Conservation (phyloP, 2,113 vertebrate species). For the Mastomys coucha region DNA sequence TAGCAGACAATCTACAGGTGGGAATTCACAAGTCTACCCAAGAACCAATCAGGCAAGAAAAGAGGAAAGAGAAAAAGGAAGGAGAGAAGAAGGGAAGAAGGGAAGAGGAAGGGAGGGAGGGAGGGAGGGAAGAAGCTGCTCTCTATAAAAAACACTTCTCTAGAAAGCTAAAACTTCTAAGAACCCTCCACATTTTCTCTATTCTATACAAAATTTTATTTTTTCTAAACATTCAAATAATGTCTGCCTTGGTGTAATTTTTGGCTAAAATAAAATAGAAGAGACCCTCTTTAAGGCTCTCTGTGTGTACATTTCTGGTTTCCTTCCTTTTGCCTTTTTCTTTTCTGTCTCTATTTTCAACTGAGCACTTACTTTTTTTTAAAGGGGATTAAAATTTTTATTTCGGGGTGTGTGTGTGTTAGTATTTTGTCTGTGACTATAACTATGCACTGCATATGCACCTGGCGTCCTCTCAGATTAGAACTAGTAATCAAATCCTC, state of each 20-base stretch:
- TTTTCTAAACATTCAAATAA: slow-evolving; percentile 42
- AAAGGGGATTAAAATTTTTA: not conserved
- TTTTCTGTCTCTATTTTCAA: not conserved
- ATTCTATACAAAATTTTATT: not conserved
- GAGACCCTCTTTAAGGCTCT: not conserved
- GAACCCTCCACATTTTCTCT: not conserved
- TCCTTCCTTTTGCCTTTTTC: not conserved
- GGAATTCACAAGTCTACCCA: not conserved
- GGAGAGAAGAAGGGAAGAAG: not conserved
- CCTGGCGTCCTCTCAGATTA: not conserved
- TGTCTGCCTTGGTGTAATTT: not conserved
- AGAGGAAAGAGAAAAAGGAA: too few species aligned
- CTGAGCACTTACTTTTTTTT: not conserved
- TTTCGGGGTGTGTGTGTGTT: not conserved
- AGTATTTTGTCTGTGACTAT: not conserved
- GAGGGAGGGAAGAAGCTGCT: not conserved
- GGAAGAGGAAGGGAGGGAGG: not conserved
- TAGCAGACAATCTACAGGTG: not conserved
- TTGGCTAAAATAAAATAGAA: slow-evolving; percentile 7
- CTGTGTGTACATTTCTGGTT: not conserved
- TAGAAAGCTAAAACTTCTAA: not conserved
- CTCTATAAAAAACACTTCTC: not conserved
- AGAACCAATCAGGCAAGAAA: not conserved
- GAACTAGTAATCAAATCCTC: not conserved
- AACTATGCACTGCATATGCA: not conserved